Evolutionary conservation across 2,888 invertebrate species (phyloP).

Genomic region (Dendrolimus houi): DNA sequence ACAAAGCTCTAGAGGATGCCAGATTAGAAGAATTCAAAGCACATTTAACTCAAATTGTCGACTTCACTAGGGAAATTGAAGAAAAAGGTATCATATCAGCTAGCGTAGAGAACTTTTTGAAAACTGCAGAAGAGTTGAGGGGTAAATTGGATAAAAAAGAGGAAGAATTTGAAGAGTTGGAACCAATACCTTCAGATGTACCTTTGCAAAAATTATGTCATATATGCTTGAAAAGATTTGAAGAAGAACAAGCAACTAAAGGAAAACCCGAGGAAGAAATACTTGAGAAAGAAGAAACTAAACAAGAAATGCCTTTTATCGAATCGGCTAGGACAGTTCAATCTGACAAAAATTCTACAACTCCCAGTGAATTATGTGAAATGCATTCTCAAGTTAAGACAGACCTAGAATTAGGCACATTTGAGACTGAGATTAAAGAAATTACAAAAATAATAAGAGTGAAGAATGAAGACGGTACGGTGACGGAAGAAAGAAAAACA

Average conservation of each 20-base stretch:
- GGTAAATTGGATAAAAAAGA: slow-evolving; percentile 13
- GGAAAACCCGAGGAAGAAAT: neutral
- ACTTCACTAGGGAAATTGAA: slow-evolving; percentile 20
- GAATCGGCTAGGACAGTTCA: neutral
- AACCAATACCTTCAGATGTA: neutral
- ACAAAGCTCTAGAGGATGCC: slow-evolving; percentile 5
- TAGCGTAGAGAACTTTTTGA: slow-evolving; percentile 21
- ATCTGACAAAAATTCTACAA: neutral
- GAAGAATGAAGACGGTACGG: slow-evolving; percentile 30
- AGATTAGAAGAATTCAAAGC: slow-evolving; percentile 20
- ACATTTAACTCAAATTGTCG: slow-evolving; percentile 22
- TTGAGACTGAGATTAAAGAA: slow-evolving; percentile 29
- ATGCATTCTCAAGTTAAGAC: slow-evolving; percentile 4
- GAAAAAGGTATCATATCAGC: slow-evolving; percentile 13
- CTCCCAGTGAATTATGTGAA: slow-evolving; percentile 1
- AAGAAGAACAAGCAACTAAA: slow-evolving; percentile 2
- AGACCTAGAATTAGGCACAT: slow-evolving; percentile 23
- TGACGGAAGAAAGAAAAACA: slow-evolving; percentile 28
- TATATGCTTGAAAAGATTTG: slow-evolving; percentile 14
- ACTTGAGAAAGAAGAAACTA: neutral
- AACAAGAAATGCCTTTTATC: neutral
- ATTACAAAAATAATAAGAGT: slow-evolving; percentile 27
- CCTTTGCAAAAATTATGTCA: slow-evolving; percentile 11
- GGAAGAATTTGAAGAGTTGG: neutral
- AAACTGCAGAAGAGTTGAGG: slow-evolving; percentile 20